Percentiles rank a stretch among this genome's conserved stretches.
Conservation (phyloP, 2,888 invertebrate species). For the Pammene aurita region DNA sequence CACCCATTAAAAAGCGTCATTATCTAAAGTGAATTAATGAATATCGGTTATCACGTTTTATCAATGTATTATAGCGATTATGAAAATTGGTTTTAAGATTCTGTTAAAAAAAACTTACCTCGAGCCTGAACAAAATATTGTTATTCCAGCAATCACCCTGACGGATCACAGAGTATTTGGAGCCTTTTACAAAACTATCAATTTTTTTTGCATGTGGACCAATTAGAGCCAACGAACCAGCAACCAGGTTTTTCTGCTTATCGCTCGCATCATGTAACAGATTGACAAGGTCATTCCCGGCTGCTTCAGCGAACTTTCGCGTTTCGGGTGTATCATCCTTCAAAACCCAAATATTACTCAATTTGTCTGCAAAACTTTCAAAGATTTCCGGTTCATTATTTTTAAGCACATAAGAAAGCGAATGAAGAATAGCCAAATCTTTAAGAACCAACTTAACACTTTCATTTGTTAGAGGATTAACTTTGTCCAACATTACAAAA, state of each 20-base stretch:
- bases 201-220: conserved; percentile 36
- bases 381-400: conserved; percentile 52
- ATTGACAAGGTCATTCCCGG: conserved; percentile 43
- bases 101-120: conserved; percentile 48
- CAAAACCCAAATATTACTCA: conserved; percentile 46
- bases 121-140: conserved; percentile 56
- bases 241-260: conserved; percentile 47
- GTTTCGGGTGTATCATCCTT: not conserved
- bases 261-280: conserved; percentile 47
- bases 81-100: too few relatives aligned
- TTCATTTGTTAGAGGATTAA: conserved; percentile 51
- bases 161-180: conserved; percentile 53
- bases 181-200: conserved; percentile 43
- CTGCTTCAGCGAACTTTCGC: conserved; percentile 22
- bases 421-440: conserved; percentile 58
- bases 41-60: too few relatives aligned
- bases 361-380: conserved; percentile 43
- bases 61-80: too few relatives aligned
- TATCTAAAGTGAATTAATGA: too few relatives aligned
- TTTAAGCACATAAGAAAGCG: conserved; percentile 59
- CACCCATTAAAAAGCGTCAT: too few relatives aligned
- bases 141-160: conserved; percentile 65
- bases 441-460: conserved; percentile 53
- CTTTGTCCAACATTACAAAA: conserved; percentile 56
- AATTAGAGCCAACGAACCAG: conserved; percentile 43